Evolutionary conservation across 2,888 invertebrate genomes (phyloP).

Genomic region (Pristionchus exspectatus): DNA sequence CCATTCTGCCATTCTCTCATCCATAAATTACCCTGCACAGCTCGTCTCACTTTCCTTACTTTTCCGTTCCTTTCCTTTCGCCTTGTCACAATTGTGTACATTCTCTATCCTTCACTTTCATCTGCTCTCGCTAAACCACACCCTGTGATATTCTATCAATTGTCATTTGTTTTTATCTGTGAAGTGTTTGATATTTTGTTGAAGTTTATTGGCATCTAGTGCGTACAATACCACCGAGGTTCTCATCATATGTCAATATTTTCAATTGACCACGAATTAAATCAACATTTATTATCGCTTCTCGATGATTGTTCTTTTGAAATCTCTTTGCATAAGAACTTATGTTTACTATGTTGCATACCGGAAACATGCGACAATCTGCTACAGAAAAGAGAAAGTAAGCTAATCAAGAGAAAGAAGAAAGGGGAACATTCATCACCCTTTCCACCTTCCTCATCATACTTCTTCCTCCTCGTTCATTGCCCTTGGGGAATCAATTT

Average conservation of each 20-base stretch:
- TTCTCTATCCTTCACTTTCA: not conserved
- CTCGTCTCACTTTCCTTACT: conserved; percentile 32
- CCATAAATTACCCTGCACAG: conserved; percentile 3
- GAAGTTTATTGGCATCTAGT: too few relatives aligned
- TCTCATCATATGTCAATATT: too few relatives aligned
- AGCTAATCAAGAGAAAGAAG: conserved; percentile 27
- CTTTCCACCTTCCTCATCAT: not conserved
- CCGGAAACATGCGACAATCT: conserved; percentile 4
- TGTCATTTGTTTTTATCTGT: not conserved
- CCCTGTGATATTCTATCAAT: not conserved
- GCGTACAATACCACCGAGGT: too few relatives aligned
- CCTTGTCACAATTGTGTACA: not conserved
- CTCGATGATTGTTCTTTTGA: too few relatives aligned
- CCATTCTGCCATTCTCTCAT: not conserved
- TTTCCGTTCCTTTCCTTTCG: not conserved
- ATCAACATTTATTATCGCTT: too few relatives aligned
- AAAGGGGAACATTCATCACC: conserved; percentile 30
- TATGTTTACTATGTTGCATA: conserved; percentile 6
- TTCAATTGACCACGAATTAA: too few relatives aligned
- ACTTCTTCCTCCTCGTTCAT: not conserved
- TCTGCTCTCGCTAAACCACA: not conserved
- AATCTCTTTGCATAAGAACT: not conserved
- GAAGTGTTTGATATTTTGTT: too few relatives aligned
- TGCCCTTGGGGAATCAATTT: not conserved
- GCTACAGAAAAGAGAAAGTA: conserved; percentile 18